Conservation (phyloP, 2,797 vertebrate species). For the Dipus sagitta region DNA sequence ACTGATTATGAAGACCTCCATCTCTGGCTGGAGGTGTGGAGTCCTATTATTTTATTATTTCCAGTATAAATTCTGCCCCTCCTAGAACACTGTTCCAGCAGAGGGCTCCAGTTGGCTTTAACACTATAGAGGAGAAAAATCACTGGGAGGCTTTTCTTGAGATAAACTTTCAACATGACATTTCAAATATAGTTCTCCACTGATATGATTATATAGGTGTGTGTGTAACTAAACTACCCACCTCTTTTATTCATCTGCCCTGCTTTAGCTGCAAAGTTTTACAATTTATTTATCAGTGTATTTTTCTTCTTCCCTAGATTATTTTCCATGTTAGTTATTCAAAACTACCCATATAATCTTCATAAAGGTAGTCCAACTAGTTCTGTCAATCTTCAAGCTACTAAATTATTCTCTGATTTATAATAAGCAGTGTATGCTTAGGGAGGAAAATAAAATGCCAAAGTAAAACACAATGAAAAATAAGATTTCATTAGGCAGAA, state of each 20-base stretch:
- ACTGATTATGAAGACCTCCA: neutral
- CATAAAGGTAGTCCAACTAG: neutral
- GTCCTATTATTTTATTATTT: slow-evolving; percentile 51
- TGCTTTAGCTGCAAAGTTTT: slow-evolving; percentile 37
- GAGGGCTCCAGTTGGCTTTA: slow-evolving; percentile 68
- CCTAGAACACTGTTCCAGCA: slow-evolving; percentile 49
- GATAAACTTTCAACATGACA: neutral
- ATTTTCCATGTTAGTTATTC: neutral
- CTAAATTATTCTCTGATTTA: slow-evolving; percentile 28
- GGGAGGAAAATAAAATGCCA: slow-evolving; percentile 8
- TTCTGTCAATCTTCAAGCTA: slow-evolving; percentile 4
- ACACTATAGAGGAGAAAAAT: neutral
- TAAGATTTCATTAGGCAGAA: slow-evolving; percentile 24
- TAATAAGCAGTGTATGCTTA: neutral
- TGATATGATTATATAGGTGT: neutral
- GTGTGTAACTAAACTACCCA: neutral
- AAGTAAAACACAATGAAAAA: neutral
- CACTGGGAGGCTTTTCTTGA: neutral
- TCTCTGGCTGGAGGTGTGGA: neutral
- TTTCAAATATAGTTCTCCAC: neutral
- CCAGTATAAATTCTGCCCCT: slow-evolving; percentile 38
- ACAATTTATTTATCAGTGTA: neutral
- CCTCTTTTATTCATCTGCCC: neutral
- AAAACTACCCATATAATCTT: neutral
- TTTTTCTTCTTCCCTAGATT: slow-evolving; percentile 8